Conservation (phyloP, 2,797 vertebrate genomes). For the Gymnoscopelus braueri region DNA sequence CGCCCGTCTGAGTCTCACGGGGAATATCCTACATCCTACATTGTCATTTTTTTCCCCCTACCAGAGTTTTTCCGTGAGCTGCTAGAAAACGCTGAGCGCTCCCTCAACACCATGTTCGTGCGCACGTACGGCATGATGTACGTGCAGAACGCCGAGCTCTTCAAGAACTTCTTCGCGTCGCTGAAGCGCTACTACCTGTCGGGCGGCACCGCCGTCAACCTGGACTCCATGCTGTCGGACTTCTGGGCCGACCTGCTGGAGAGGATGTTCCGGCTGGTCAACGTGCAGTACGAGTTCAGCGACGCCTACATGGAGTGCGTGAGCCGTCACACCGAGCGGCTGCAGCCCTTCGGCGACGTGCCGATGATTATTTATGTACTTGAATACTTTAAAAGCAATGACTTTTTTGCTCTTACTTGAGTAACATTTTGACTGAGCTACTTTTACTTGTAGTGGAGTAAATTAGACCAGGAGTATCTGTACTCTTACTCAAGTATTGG, state of each 20-base stretch:
- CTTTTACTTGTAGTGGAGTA: no score
- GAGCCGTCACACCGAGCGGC: conserved; percentile 92
- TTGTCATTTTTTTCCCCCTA: neutral
- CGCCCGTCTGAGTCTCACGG: no score
- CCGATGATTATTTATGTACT: no score
- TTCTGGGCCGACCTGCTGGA: conserved; percentile 96
- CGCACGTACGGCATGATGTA: conserved; percentile 95
- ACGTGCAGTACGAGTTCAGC: conserved; percentile 94
- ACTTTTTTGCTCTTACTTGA: no score
- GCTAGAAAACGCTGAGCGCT: conserved; percentile 90
- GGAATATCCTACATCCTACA: no score
- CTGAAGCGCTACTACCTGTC: conserved; percentile 89
- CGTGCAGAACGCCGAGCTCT: conserved; percentile 94
- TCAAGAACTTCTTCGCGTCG: conserved; percentile 90
- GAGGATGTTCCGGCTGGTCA: conserved; percentile 95
- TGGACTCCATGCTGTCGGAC: conserved; percentile 93
- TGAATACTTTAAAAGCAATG: no score
- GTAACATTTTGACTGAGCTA: no score
- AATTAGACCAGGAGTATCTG: no score
- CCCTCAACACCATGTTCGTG: conserved; percentile 94
- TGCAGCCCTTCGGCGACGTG: conserved; percentile 95
- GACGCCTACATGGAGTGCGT: conserved; percentile 95
- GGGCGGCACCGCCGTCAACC: conserved; percentile 83
- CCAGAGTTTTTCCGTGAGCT: conserved; percentile 97
- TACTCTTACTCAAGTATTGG: no score